These are phyloP conservation scores for Dascyllus trimaculatus DNA, from an alignment of 2,113 vertebrate species.

Conservation along the genomic window DNA sequence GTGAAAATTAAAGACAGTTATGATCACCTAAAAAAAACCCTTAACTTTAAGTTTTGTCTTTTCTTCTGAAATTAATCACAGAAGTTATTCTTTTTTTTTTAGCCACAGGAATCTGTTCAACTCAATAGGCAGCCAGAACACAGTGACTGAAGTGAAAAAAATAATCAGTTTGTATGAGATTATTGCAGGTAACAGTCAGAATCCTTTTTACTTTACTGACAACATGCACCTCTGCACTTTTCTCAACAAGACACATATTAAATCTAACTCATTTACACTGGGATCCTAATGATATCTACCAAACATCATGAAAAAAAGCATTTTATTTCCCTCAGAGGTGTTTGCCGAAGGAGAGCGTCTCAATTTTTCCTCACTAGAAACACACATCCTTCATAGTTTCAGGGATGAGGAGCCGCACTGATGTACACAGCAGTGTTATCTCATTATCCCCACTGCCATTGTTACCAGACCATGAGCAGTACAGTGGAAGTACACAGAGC, in stretches of 20 bases:
- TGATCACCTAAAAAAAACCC: too few species aligned
- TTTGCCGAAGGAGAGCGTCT: neutral
- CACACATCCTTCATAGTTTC: constrained; percentile 10
- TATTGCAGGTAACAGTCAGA: too few species aligned
- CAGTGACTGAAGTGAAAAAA: too few species aligned
- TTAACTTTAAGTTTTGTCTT: neutral
- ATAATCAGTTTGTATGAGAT: too few species aligned
- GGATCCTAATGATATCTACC: too few species aligned
- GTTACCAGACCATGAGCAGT: constrained; percentile 52
- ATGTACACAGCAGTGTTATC: constrained; percentile 29
- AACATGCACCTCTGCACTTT: too few species aligned
- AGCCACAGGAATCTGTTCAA: neutral
- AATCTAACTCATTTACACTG: too few species aligned
- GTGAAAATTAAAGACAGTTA: neutral
- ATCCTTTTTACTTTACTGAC: too few species aligned
- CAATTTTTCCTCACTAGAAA: neutral
- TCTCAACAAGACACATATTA: too few species aligned
- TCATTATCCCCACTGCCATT: constrained; percentile 59
- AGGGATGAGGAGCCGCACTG: constrained; percentile 28
- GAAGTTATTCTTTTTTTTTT: neutral
- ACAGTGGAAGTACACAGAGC: constrained; percentile 33
- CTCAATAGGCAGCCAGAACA: too few species aligned
- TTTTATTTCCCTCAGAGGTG: neutral
- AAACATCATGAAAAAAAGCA: too few species aligned
- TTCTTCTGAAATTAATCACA: neutral